Percentiles rank a stretch among this genome's conserved stretches.
phyloP scores from a whole-genome alignment of 1,140 invertebrate species.

The Parapsyche elsis region DNA sequence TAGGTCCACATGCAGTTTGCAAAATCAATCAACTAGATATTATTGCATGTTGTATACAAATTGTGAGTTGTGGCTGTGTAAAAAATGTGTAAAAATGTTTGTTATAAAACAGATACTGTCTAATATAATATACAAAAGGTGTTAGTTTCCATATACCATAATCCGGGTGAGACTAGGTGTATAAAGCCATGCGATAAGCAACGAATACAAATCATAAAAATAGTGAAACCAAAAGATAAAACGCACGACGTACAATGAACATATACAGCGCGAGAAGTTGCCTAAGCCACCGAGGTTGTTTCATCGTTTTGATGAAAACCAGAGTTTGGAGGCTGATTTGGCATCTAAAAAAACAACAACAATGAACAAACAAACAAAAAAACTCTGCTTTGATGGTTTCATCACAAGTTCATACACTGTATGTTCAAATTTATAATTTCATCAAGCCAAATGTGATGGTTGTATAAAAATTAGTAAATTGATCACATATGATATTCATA shows the following conservation, averaged over 20 bases:
- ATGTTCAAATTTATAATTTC: neutral
- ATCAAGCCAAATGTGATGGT: too few species aligned
- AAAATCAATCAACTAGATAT: neutral
- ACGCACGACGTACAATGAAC: slow-evolving; percentile 52
- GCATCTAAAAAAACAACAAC: slow-evolving; percentile 48
- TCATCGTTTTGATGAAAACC: slow-evolving; percentile 55
- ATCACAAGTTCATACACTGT: neutral
- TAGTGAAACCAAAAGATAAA: slow-evolving; percentile 36
- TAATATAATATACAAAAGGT: too few species aligned
- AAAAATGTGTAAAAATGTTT: neutral
- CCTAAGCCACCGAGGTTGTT: slow-evolving; percentile 44
- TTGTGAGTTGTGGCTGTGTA: too few species aligned
- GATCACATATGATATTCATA: too few species aligned
- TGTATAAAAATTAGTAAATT: too few species aligned
- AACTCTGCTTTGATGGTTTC: neutral
- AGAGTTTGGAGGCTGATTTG: slow-evolving; percentile 47
- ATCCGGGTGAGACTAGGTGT: slow-evolving; percentile 1
- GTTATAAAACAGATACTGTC: too few species aligned
- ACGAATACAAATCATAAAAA: slow-evolving; percentile 22
- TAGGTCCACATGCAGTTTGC: neutral
- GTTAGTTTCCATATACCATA: neutral
- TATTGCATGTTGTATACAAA: too few species aligned
- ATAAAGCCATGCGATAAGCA: slow-evolving; percentile 9
- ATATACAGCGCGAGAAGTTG: slow-evolving; percentile 48
- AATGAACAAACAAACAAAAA: slow-evolving; percentile 18